These are phyloP conservation scores for Labroides dimidiatus DNA, from an alignment of 2,797 vertebrate genomes.

Conservation along the genomic window DNA sequence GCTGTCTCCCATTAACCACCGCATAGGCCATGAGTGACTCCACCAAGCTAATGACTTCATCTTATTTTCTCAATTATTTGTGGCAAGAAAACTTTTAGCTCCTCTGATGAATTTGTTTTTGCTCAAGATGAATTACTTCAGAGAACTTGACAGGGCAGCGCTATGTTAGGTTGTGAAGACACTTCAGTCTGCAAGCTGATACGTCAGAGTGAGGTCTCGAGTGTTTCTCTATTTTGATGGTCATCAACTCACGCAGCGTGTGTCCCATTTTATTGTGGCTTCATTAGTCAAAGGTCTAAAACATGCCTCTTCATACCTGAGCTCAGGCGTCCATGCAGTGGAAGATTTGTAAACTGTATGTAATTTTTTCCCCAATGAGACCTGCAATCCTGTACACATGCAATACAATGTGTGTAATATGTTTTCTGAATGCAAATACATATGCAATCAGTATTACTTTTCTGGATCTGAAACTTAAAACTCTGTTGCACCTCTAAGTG, in stretches of 20 bases:
- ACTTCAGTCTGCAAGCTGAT: slow-evolving; percentile 2
- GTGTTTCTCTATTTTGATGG: not conserved
- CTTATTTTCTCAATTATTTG: slow-evolving; percentile 55
- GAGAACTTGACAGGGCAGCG: slow-evolving; percentile 19
- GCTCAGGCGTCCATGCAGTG: no score
- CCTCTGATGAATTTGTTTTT: slow-evolving; percentile 51
- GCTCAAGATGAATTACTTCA: slow-evolving; percentile 47
- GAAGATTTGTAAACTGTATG: no score
- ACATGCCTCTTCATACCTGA: no score
- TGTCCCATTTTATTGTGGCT: not conserved
- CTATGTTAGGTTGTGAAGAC: not conserved
- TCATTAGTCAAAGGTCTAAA: not conserved
- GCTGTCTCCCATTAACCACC: slow-evolving; percentile 64
- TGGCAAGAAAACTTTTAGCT: slow-evolving; percentile 49
- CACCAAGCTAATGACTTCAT: slow-evolving; percentile 57
- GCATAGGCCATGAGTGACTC: slow-evolving; percentile 62
- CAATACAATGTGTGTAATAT: no score
- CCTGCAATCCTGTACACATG: no score
- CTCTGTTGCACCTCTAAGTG: not conserved
- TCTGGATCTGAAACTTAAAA: not conserved
- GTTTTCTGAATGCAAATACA: no score
- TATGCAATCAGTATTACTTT: no score
- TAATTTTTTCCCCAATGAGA: no score
- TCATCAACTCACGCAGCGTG: not conserved
- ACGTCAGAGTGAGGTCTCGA: no score